A percentile compares a stretch with the other conserved stretches of the same genome.
Evolutionary conservation across 1,140 invertebrate species (phyloP).

Genomic region (Plutomurus gul): DNA sequence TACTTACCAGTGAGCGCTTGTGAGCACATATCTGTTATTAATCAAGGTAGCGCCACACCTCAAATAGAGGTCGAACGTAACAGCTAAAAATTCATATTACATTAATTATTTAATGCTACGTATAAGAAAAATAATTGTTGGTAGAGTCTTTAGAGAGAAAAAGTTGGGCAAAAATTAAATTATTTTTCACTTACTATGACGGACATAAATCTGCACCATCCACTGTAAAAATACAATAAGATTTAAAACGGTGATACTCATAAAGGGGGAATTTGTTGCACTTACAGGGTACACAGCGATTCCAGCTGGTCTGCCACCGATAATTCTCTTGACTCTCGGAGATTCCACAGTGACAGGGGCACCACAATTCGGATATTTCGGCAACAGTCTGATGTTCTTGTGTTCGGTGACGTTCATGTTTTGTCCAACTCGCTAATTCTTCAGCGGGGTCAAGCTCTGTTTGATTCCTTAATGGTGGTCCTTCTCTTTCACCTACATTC

Average conservation of each 20-base stretch:
- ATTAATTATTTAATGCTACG: neutral
- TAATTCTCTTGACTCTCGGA: neutral
- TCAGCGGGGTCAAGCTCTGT: neutral
- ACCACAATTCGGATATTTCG: conserved; percentile 16
- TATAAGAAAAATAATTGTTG: too few species aligned
- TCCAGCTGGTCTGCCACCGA: neutral
- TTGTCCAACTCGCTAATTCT: neutral
- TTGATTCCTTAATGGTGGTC: neutral
- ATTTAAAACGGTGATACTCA: too few species aligned
- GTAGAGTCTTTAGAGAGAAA: too few species aligned
- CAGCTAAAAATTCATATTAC: neutral
- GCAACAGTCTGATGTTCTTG: neutral
- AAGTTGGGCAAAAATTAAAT: too few species aligned
- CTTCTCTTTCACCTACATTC: neutral
- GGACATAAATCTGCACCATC: conserved; percentile 35
- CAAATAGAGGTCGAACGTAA: neutral
- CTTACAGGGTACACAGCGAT: neutral
- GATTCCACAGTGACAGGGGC: neutral
- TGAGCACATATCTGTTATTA: neutral
- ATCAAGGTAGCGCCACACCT: neutral
- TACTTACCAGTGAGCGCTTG: neutral
- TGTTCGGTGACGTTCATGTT: neutral
- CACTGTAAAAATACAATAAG: conserved; percentile 14
- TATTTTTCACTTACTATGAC: neutral
- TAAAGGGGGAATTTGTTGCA: too few species aligned